Percentiles rank a stretch among this genome's conserved stretches.
Conservation (phyloP, 2,113 vertebrate species). For the Speoplatyrhinus poulsoni region DNA sequence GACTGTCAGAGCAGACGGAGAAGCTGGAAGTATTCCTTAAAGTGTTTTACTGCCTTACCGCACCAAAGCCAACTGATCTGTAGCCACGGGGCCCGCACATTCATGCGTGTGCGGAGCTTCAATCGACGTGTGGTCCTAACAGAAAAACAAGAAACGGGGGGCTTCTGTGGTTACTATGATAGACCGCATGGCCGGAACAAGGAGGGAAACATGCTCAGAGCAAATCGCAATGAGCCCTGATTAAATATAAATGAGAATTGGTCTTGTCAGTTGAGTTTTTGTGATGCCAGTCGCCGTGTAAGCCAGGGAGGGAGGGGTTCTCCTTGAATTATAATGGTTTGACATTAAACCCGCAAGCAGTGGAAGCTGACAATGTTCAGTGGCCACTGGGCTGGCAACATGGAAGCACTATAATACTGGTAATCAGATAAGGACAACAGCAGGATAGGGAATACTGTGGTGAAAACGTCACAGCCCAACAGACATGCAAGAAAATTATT, state of each 20-base stretch:
- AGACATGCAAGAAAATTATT: too few relatives aligned
- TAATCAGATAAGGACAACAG: too few relatives aligned
- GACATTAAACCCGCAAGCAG: too few relatives aligned
- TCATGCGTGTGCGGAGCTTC: background rate
- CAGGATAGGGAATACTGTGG: too few relatives aligned
- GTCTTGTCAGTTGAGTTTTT: constrained; percentile 22
- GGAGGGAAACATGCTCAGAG: constrained; percentile 54
- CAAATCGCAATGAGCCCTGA: constrained; percentile 56
- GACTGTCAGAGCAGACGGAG: background rate
- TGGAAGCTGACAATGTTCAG: too few relatives aligned
- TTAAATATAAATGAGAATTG: constrained; percentile 66
- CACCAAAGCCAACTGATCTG: background rate
- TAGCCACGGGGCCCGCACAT: background rate
- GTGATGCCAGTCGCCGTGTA: constrained; percentile 56
- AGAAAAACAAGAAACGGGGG: constrained; percentile 24
- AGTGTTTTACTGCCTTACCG: background rate
- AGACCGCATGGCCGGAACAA: constrained; percentile 44
- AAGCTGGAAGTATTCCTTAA: background rate
- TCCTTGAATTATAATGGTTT: background rate
- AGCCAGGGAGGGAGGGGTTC: constrained; percentile 24
- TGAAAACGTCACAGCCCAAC: too few relatives aligned
- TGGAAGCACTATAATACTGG: too few relatives aligned
- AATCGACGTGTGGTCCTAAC: constrained; percentile 2
- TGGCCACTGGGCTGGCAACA: too few relatives aligned
- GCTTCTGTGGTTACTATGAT: constrained; percentile 30